Base-by-base conservation (phyloP, 2,888 invertebrate genomes). In the Cactoblastis cactorum region DNA sequence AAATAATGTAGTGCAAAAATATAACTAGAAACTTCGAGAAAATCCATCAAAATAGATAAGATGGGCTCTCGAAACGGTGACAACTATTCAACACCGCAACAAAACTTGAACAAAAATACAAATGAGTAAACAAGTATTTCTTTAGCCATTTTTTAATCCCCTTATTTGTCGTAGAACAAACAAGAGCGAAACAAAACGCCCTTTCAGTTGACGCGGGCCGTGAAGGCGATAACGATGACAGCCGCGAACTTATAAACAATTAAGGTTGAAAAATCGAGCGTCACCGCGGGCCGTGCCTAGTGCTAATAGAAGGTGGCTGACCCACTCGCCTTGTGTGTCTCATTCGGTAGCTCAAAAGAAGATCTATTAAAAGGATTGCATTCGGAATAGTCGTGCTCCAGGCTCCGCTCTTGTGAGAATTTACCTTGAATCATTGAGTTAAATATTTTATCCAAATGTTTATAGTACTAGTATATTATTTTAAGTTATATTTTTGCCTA, bases 171-270 rank as follows among this genome's bases (percentile, higher is more conserved):
- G 14, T 22, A 15, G 12, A 19, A 9, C 47, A 37, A 37, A 48
- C 47, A 48, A 48, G 37, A 37, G 22, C 22, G 12, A 52, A 50
- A 57, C 56, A 55, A 58, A 37, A 50, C 49, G 35, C 34, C 52
- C 52, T 61, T 67, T 66, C 58, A 57, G 45, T 54, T 50, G 38
- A 59, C 55, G 54, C 63, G 60, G 63, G 54, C 65, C 65, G 66
- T 67, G 62, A 72, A 61, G 43, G 66, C 54, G 59, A 64, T 65
- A 63, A 69, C 69, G 65, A 65, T 67, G 68, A 69, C 65, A 64
- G 66, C 65, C 61, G 59, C 61, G 65, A 68, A 64, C 46, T 57
- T 56, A 59, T 59, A 53, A 68, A 67, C 71, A 70, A 74, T 74
- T 69, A 68, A 56, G 52, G 59, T 51, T 49, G 47, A 48, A 48